Percentiles rank a stretch among this genome's conserved stretches.
Conservation (phyloP, 2,113 vertebrate species). For the Triplophysa tibetana region DNA sequence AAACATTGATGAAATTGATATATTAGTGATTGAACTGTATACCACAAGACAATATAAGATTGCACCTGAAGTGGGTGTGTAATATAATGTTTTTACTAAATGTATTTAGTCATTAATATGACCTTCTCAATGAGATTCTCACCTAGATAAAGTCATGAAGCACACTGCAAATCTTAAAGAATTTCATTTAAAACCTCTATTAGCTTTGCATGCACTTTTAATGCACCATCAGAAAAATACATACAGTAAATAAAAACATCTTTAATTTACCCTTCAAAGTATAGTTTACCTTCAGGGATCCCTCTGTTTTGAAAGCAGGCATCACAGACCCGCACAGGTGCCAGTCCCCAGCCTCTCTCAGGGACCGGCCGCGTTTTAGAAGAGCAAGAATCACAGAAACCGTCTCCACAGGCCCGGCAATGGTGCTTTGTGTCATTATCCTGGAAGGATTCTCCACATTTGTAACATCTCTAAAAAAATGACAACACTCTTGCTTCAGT, state of each 20-base stretch:
- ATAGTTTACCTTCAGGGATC: constrained; percentile 50
- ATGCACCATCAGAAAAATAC: not conserved
- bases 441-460: constrained; percentile 86
- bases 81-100: not conserved
- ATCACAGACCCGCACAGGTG: constrained; percentile 91
- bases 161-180: not conserved
- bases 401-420: constrained; percentile 95
- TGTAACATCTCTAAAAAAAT: constrained; percentile 82
- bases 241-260: no score
- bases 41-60: no score
- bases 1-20: not conserved
- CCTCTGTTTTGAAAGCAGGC: constrained; percentile 82
- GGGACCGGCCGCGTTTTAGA: constrained; percentile 91
- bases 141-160: no score
- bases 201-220: not conserved
- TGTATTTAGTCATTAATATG: no score
- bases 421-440: constrained; percentile 95
- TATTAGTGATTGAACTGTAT: no score
- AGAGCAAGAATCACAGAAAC: constrained; percentile 94
- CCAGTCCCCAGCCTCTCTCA: constrained; percentile 93
- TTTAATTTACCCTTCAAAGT: not conserved
- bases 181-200: not conserved
- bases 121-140: no score
- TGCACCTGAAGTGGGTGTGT: no score
- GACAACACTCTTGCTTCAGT: not conserved